A percentile compares a stretch with the other conserved stretches of the same genome.
Evolutionary conservation across 2,888 invertebrate genomes (phyloP).

Genomic region (Pseudeuparius sepicola): DNA sequence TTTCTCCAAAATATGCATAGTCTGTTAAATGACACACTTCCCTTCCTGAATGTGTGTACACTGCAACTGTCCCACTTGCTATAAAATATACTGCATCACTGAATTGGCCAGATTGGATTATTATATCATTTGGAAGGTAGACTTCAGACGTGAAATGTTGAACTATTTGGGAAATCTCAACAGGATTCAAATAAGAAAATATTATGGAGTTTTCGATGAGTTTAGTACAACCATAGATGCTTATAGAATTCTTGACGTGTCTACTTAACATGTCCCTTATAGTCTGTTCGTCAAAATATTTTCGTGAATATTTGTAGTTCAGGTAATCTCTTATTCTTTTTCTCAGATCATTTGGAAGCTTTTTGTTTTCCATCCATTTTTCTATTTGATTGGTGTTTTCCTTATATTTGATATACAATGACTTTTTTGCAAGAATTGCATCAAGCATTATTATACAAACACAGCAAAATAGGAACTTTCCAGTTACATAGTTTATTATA

Average conservation of each 20-base stretch:
- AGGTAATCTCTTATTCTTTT: conserved; percentile 35
- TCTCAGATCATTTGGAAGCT: conserved; percentile 34
- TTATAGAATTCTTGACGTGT: conserved; percentile 41
- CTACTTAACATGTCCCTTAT: conserved; percentile 30
- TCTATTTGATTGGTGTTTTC: conserved; percentile 36
- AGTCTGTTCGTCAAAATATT: conserved; percentile 37
- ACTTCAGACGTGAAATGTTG: conserved; percentile 45
- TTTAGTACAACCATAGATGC: conserved; percentile 44
- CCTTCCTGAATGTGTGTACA: conserved; percentile 48
- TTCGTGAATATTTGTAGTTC: conserved; percentile 35
- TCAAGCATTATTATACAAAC: too few relatives aligned
- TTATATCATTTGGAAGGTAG: conserved; percentile 49
- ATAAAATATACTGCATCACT: conserved; percentile 57
- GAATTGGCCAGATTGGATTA: conserved; percentile 47
- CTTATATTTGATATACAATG: conserved; percentile 36
- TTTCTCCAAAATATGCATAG: conserved; percentile 54
- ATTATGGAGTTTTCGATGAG: conserved; percentile 45
- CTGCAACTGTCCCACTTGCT: conserved; percentile 49
- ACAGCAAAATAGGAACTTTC: too few relatives aligned
- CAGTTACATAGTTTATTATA: too few relatives aligned
- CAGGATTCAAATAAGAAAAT: conserved; percentile 42
- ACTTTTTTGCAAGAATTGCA: conserved; percentile 19
- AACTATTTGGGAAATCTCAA: conserved; percentile 43
- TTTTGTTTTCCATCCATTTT: conserved; percentile 36
- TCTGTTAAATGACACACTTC: conserved; percentile 43